A percentile compares a stretch with the other conserved stretches of the same genome.
phyloP scores from a whole-genome alignment of 2,113 vertebrate species.

The Galemys pyrenaicus region DNA sequence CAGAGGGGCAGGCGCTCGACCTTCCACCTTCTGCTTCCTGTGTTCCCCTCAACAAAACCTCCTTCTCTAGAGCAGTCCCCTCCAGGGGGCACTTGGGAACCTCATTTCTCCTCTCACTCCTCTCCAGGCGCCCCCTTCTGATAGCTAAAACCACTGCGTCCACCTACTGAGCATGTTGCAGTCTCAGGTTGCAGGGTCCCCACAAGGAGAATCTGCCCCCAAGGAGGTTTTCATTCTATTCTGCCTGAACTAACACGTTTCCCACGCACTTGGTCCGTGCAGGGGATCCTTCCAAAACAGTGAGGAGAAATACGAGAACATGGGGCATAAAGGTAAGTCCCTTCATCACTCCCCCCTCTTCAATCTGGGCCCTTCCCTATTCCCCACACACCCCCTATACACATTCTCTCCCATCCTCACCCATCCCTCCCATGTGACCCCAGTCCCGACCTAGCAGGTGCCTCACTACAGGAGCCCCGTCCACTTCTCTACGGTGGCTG shows the following conservation, averaged over 20 bases:
- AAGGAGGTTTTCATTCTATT: neutral
- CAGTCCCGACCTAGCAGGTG: neutral
- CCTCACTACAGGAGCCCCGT: neutral
- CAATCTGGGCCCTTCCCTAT: neutral
- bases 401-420: neutral
- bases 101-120: neutral
- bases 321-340: neutral
- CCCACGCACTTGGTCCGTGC: neutral
- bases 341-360: neutral
- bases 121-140: neutral
- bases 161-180: neutral
- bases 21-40: no score
- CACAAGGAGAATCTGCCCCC: neutral
- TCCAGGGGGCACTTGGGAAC: neutral
- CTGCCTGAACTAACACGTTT: neutral
- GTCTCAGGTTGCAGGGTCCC: neutral
- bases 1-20: no score
- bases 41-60: neutral
- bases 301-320: conserved; percentile 31
- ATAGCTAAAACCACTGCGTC: neutral
- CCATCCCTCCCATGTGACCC: neutral
- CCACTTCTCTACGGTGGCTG: neutral
- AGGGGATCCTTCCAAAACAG: neutral
- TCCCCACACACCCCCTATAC: neutral
- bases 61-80: neutral